Evolutionary conservation across 1,140 invertebrate species (phyloP), one percentile per base, ranked within the genome.

Genomic region (Lysiphlebus fabarum): DNA sequence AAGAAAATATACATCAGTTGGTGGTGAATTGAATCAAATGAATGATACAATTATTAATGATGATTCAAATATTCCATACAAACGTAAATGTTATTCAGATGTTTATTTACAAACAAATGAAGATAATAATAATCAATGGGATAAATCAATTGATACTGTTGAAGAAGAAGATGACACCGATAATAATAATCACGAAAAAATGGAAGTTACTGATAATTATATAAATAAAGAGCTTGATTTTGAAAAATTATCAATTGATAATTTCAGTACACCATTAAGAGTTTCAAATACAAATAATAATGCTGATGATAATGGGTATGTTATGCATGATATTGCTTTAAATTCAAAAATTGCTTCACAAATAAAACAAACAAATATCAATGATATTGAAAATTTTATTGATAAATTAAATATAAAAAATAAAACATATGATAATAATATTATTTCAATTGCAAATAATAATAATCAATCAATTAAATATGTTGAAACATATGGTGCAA

Each of bases 61-160:
- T 7, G 56, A 51, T 4, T 12, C 17, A 12, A 14, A n/a, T 5
- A 38, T 14, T 38, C 6, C 42, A 33, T 59, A 59, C 41, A 59
- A 59, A 43, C 26, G 57, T 6, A 59, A 59, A 45, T 53, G 48
- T 51, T 53, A 44, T 51, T 59, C 57, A 12, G 57, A 59, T n/a
- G 12, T 10, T 10, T 45, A 34, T n/a, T 10, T 17, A 40, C 3
- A 17, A 5, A 12, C 36, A 4, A 9, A 5, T 6, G 54, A 44
- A 8, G 45, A 56, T 14, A 56, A 14, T 12, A 49, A 14, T 26
- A 9, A 12, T 42, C 33, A 10, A 36, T 7, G 54, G 45, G 6
- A 47, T 36, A 8, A 5, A 11, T n/a, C 9, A 34, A 8, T 33
- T 51, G 34, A 33, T 26, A 40, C 5, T 8, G 38, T 8, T 11